Conservation (phyloP, 2,797 vertebrate genomes). For the Alfaro cultratus region DNA sequence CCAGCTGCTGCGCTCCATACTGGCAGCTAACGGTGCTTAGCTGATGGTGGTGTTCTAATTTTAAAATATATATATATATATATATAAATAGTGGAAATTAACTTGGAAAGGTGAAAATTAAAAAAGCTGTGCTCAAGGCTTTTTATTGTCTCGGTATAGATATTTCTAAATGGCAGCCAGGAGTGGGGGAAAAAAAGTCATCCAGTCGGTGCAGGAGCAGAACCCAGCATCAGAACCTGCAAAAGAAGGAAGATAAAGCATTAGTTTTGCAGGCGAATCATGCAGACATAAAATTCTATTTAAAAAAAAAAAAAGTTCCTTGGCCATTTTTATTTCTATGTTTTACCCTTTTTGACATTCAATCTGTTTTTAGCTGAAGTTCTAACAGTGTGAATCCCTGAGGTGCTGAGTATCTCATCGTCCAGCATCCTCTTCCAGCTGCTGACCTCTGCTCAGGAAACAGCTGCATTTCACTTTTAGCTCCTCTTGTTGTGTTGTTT, state of each 20-base stretch:
- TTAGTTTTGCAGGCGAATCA: neutral
- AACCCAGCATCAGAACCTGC: constrained; percentile 43
- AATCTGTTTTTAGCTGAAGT: neutral
- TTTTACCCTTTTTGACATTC: neutral
- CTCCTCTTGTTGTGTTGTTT: neutral
- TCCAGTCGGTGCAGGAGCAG: constrained; percentile 11
- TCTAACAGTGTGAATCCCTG: neutral
- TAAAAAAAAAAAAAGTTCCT: neutral
- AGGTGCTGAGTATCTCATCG: neutral
- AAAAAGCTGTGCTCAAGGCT: constrained; percentile 6
- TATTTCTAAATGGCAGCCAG: constrained; percentile 10
- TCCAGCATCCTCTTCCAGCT: neutral
- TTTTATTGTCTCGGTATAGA: constrained; percentile 16
- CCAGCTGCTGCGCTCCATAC: constrained; percentile 97
- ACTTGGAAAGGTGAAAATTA: constrained; percentile 3
- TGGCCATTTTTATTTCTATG: neutral
- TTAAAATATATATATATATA: neutral
- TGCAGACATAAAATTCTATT: neutral
- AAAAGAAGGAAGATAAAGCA: constrained; percentile 7
- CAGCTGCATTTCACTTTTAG: neutral
- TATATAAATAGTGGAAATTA: constrained; percentile 10
- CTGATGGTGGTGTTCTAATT: constrained; percentile 7
- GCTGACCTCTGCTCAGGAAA: neutral
- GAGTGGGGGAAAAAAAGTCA: neutral
- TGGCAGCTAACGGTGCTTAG: constrained; percentile 72